Conservation (phyloP, 2,113 vertebrate genomes). For the Rhombomys opimus region DNA sequence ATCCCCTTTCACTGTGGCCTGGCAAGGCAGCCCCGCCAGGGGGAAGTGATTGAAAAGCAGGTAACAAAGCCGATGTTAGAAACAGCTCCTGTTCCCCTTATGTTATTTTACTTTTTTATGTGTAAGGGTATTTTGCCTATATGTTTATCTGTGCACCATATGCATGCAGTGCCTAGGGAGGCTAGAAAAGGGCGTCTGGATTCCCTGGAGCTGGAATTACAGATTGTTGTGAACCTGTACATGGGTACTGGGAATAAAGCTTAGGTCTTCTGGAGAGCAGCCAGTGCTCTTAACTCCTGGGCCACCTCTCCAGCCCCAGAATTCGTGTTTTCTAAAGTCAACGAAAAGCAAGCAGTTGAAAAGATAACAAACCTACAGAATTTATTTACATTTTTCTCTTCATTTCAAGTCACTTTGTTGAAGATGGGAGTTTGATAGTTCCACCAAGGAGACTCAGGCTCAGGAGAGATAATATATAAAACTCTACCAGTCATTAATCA, state of each 20-base stretch:
- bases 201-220: neutral
- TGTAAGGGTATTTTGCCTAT: neutral
- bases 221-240: neutral
- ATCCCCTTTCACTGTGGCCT: too few relatives aligned
- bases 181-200: neutral
- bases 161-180: neutral
- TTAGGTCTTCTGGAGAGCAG: neutral
- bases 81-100: too few relatives aligned
- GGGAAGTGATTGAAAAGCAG: too few relatives aligned
- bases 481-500: neutral
- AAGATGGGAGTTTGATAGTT: neutral
- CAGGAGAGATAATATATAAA: neutral
- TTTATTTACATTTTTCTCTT: neutral
- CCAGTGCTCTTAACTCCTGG: neutral
- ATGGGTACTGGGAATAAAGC: neutral
- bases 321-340: slow-evolving; percentile 14
- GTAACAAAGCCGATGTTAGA: too few relatives aligned
- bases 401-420: neutral
- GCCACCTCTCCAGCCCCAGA: neutral
- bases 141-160: neutral
- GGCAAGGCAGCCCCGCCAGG: too few relatives aligned
- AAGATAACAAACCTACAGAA: neutral
- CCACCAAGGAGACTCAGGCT: neutral
- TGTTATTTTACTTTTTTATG: neutral
- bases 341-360: neutral